A percentile compares a stretch with the other conserved stretches of the same genome.
phyloP scores from a whole-genome alignment of 2,797 vertebrate species.

The Oophaga sylvatica region DNA sequence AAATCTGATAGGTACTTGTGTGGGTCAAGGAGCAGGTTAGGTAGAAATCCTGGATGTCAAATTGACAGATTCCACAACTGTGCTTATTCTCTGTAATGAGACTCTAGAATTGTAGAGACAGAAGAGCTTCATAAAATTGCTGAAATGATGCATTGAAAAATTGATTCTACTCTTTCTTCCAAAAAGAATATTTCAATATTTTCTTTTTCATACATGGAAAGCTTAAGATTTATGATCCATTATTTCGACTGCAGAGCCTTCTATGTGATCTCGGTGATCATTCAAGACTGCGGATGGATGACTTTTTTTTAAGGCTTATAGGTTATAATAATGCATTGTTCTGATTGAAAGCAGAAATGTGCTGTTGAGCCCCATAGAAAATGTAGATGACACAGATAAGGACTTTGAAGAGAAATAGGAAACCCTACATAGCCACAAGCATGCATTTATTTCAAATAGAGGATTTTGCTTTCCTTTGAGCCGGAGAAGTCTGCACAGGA shows the following conservation, averaged over 20 bases:
- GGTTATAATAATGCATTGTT: constrained; percentile 33
- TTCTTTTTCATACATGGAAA: background rate
- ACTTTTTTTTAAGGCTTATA: background rate
- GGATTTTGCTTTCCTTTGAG: constrained; percentile 34
- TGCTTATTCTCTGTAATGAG: constrained; percentile 53
- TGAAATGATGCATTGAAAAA: background rate
- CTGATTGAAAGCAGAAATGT: constrained; percentile 37
- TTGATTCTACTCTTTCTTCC: background rate
- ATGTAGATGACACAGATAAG: constrained; percentile 51
- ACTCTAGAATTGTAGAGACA: constrained; percentile 21
- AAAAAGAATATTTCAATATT: background rate
- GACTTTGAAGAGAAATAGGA: constrained; percentile 15
- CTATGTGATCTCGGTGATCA: background rate
- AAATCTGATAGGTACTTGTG: constrained; percentile 38
- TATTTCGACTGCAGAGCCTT: background rate
- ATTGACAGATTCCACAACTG: constrained; percentile 47
- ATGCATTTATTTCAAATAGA: constrained; percentile 14
- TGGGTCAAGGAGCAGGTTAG: constrained; percentile 45
- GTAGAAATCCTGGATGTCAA: constrained; percentile 25
- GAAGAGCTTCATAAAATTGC: constrained; percentile 4
- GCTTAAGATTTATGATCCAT: background rate
- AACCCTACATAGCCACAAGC: constrained; percentile 19
- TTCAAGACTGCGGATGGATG: background rate
- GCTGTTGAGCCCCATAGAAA: constrained; percentile 27
- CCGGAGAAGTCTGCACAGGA: background rate